Base-by-base conservation (phyloP, 2,113 vertebrate genomes). In the Cheilinus undulatus region DNA sequence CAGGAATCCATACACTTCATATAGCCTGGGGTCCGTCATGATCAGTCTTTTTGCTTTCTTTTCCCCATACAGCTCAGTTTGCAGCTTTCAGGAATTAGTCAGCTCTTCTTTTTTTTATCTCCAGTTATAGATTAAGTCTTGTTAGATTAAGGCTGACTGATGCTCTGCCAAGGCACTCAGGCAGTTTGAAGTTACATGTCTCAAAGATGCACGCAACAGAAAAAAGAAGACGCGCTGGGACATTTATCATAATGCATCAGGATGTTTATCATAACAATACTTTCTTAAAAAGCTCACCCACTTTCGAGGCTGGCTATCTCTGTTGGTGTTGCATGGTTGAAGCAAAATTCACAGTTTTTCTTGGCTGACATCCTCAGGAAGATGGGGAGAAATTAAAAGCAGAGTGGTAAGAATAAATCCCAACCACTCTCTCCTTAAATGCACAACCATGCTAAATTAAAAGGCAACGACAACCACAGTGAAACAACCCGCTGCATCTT, bases 1-100 rank as follows among this genome's bases (percentile, higher is more conserved):
- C 50, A 51, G 36, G 52, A 46, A 88, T 83, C 82, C 59, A 76
- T 76, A 69, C 64, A 36, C 56, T 79, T 76, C 67, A 53, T 63
- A 58, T 26, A 72, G 61, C 72, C 56, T 23, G 4, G 17, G 49
- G 71, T 51, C 59, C 36, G 53, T 32, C 43, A 64, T 40, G 51
- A 40, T 54, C 20, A 32, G 28, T 38, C 45, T 58, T 28, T 73
- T 24, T 45, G 52, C 30, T 34, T 23, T 19, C 15, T 45, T 51
- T 59, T 64, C 50, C 58, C 57, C 19, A 40, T 50, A 20, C 69
- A 65, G 59, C 57, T 42, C 42, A 22, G 30, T 68, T 71, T 64
- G 48, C 14, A 68, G 54, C 62, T 61, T 76, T 57, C 23, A 70
- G 50, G 22, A 64, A 63, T 69, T 61, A 51, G 28, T 63, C 54